Evolutionary conservation across 2,797 vertebrate species (phyloP).

Genomic region (Tiaroga cobitis): DNA sequence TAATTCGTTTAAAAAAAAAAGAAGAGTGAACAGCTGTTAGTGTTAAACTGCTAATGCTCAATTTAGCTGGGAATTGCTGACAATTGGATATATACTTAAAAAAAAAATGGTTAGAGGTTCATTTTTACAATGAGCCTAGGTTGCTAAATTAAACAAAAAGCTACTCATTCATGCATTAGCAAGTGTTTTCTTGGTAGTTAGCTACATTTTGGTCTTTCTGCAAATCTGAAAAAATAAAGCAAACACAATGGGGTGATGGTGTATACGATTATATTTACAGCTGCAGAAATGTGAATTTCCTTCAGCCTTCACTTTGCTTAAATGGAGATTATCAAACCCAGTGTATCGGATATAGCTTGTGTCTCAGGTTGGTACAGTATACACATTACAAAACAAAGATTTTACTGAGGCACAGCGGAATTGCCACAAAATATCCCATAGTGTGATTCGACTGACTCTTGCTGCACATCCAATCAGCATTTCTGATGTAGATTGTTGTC

Average conservation of each 20-base stretch:
- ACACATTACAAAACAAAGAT: background rate
- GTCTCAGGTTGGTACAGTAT: background rate
- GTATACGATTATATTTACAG: background rate
- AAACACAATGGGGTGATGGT: no score
- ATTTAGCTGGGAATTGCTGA: background rate
- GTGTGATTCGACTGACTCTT: background rate
- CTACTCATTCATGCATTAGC: background rate
- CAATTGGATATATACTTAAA: no score
- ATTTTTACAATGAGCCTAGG: background rate
- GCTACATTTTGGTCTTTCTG: background rate
- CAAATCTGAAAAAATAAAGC: background rate
- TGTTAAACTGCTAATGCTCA: background rate
- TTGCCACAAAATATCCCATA: background rate
- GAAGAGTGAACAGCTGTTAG: background rate
- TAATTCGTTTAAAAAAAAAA: background rate
- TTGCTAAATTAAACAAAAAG: background rate
- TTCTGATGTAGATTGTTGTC: background rate
- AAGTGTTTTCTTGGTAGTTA: background rate
- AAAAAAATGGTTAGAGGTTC: background rate
- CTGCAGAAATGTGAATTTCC: background rate
- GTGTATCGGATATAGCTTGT: background rate
- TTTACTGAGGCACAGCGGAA: background rate
- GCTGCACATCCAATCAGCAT: background rate
- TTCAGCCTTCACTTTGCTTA: background rate
- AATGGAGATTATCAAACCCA: background rate